phyloP scores from a whole-genome alignment of 2,113 vertebrate species.

The Tangachromis dhanisi region DNA sequence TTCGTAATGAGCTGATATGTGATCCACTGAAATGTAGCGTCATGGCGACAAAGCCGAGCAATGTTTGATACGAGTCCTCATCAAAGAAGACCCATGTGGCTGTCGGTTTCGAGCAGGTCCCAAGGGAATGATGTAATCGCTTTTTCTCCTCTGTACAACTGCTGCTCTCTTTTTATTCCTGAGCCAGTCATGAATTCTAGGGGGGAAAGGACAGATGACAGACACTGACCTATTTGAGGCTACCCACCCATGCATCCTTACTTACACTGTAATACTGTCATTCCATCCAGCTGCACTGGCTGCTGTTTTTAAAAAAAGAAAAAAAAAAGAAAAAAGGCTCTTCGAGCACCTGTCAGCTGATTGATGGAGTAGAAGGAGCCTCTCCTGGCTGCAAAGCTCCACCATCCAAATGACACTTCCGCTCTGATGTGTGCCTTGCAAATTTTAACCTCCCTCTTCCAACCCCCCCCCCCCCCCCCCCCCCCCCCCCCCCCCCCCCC shows the following conservation, averaged over 20 bases:
- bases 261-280: neutral
- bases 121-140: constrained; percentile 10
- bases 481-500: too few species aligned
- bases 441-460: neutral
- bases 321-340: neutral
- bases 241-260: constrained; percentile 8
- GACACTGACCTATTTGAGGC: constrained; percentile 24
- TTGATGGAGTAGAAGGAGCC: constrained; percentile 50
- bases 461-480: too few species aligned
- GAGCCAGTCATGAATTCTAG: constrained; percentile 6
- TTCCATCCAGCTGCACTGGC: constrained; percentile 10
- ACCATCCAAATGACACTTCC: neutral
- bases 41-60: neutral
- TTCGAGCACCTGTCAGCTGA: constrained; percentile 53
- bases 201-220: constrained; percentile 16
- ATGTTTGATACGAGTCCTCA: neutral
- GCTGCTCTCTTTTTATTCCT: neutral
- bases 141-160: neutral
- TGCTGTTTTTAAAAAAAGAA: neutral
- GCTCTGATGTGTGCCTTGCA: neutral
- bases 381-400: constrained; percentile 1
- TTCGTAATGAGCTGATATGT: neutral
- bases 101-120: constrained; percentile 9
- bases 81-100: constrained; percentile 20
- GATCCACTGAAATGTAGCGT: neutral